phyloP scores from a whole-genome alignment of 2,888 invertebrate genomes.

The Limnephilus marmoratus region DNA sequence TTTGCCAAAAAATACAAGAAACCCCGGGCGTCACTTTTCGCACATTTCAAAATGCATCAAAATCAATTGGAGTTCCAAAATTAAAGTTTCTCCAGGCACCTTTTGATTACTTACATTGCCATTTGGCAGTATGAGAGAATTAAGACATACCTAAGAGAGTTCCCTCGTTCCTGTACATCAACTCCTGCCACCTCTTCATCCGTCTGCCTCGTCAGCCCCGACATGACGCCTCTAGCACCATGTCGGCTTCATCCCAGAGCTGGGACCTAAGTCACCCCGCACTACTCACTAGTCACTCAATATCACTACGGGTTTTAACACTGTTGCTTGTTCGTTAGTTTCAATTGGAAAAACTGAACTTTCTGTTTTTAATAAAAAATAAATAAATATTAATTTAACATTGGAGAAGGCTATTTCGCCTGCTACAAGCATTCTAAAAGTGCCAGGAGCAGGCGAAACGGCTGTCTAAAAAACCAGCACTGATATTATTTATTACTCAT shows the following conservation, averaged over 20 bases:
- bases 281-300: background rate
- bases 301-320: too few relatives aligned
- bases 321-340: too few relatives aligned
- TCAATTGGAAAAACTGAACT: background rate
- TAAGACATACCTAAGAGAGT: conserved; percentile 53
- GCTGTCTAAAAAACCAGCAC: too few relatives aligned
- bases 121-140: background rate
- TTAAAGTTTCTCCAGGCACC: background rate
- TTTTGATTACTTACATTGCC: background rate
- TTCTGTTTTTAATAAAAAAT: background rate
- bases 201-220: conserved; percentile 73
- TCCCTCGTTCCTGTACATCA: conserved; percentile 60
- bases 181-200: conserved; percentile 68
- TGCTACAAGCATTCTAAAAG: too few relatives aligned
- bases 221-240: conserved; percentile 72
- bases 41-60: background rate
- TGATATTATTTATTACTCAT: too few relatives aligned
- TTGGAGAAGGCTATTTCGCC: too few relatives aligned
- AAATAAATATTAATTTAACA: too few relatives aligned
- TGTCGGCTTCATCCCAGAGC: conserved; percentile 67
- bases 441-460: too few relatives aligned
- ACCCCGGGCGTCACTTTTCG: too few relatives aligned
- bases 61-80: too few relatives aligned
- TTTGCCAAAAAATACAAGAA: too few relatives aligned
- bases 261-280: background rate